Conservation (phyloP, 2,113 vertebrate genomes). For the Mugil cephalus region DNA sequence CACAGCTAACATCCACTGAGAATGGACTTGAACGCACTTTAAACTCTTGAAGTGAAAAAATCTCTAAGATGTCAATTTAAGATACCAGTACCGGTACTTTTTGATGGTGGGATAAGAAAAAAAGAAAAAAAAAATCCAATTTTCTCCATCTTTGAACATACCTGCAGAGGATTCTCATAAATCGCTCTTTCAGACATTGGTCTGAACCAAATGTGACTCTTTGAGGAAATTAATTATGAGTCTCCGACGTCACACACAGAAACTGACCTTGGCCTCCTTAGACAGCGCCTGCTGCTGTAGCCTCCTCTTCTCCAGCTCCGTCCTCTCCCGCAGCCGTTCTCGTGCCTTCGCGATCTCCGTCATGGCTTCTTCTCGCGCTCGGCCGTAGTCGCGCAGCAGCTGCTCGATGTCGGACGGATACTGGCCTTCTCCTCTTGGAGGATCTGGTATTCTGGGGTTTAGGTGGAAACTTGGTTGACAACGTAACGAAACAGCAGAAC, state of each 20-base stretch:
- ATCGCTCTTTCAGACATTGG: slow-evolving; percentile 6
- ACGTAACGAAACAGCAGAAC: rapidly evolving
- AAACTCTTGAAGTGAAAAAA: not conserved
- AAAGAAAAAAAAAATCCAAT: not conserved
- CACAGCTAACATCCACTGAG: no score
- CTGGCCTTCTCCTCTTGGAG: slow-evolving; percentile 71
- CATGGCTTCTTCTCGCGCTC: slow-evolving; percentile 91
- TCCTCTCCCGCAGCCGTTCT: slow-evolving; percentile 88
- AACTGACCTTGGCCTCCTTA: slow-evolving; percentile 86
- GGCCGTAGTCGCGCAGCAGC: slow-evolving; percentile 90
- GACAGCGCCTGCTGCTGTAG: slow-evolving; percentile 87
- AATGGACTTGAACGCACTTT: no score
- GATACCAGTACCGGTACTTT: no score
- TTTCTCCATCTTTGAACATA: not conserved
- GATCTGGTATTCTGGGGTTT: slow-evolving; percentile 81
- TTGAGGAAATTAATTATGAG: not conserved
- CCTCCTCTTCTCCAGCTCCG: slow-evolving; percentile 90
- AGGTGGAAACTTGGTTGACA: not conserved
- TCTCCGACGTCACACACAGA: not conserved
- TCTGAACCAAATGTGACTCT: not conserved
- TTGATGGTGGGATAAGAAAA: no score
- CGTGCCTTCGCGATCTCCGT: slow-evolving; percentile 91
- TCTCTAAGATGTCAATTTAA: not conserved
- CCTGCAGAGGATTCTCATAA: not conserved
- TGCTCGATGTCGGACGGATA: slow-evolving; percentile 90